These are phyloP conservation scores for Cataglyphis altisquamis DNA, from an alignment of 2,888 invertebrate species.

Conservation along the genomic window DNA sequence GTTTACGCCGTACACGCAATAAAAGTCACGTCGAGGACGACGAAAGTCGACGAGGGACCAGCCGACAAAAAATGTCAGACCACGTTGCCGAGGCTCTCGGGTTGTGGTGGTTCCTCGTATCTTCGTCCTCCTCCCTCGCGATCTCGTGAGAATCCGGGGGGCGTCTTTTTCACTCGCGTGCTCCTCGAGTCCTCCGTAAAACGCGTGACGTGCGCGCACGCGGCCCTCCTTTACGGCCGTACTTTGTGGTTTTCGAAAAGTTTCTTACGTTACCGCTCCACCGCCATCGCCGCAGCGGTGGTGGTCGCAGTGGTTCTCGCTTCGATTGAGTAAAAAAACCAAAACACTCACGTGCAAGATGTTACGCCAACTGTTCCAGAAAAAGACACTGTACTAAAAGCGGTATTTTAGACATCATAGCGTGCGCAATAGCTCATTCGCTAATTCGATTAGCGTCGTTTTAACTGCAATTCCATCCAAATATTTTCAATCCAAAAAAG, in stretches of 20 bases:
- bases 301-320: constrained; percentile 52
- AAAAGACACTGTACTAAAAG: not conserved
- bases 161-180: constrained; percentile 52
- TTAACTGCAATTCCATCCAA: not conserved
- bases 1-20: constrained; percentile 83
- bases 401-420: not conserved
- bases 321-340: constrained; percentile 2
- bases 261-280: constrained; percentile 71
- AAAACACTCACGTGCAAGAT: not conserved
- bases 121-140: constrained; percentile 29
- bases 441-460: not conserved
- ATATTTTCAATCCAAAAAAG: not conserved
- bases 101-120: constrained; percentile 35
- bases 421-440: not conserved
- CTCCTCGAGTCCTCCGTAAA: constrained; percentile 67
- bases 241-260: constrained; percentile 83
- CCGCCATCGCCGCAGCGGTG: constrained; percentile 18
- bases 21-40: constrained; percentile 79
- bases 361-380: not conserved
- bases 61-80: constrained; percentile 71
- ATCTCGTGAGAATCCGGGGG: constrained; percentile 43
- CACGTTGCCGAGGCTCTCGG: constrained; percentile 22
- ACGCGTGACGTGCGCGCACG: constrained; percentile 74
- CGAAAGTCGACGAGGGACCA: constrained; percentile 73
- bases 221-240: constrained; percentile 79